Evolutionary conservation across 2,113 vertebrate genomes (phyloP).

Genomic region (Strigops habroptila): DNA sequence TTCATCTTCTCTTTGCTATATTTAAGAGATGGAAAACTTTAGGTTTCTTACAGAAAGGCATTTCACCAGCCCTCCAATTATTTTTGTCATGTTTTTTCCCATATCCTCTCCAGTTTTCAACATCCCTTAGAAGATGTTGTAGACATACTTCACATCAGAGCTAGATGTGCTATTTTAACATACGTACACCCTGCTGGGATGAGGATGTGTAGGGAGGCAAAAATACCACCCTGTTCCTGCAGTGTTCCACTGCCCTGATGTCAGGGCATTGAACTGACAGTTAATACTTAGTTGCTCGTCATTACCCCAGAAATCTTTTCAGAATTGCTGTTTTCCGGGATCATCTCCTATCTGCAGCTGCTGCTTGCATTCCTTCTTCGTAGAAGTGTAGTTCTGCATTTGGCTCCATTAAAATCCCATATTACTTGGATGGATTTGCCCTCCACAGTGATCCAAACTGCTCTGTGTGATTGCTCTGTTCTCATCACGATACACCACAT

Average conservation of each 20-base stretch:
- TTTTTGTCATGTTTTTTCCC: neutral
- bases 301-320: conserved; percentile 11
- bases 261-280: conserved; percentile 16
- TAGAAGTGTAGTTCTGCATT: conserved; percentile 22
- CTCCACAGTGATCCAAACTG: conserved; percentile 4
- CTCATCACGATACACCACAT: conserved; percentile 35
- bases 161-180: neutral
- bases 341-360: conserved; percentile 26
- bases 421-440: conserved; percentile 40
- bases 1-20: neutral
- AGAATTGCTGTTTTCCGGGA: conserved; percentile 17
- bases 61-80: neutral
- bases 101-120: neutral
- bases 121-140: neutral
- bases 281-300: conserved; percentile 28
- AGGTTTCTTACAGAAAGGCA: neutral
- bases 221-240: conserved; percentile 12
- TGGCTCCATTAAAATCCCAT: conserved; percentile 27
- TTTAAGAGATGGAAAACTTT: neutral
- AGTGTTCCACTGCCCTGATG: neutral
- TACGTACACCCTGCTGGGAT: neutral
- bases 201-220: neutral
- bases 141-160: neutral
- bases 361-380: conserved; percentile 44
- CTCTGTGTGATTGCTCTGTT: conserved; percentile 30